A percentile compares a stretch with the other conserved stretches of the same genome.
These are phyloP conservation scores for Xenops minutus DNA, from an alignment of 2,797 vertebrate species.

Conservation along the genomic window DNA sequence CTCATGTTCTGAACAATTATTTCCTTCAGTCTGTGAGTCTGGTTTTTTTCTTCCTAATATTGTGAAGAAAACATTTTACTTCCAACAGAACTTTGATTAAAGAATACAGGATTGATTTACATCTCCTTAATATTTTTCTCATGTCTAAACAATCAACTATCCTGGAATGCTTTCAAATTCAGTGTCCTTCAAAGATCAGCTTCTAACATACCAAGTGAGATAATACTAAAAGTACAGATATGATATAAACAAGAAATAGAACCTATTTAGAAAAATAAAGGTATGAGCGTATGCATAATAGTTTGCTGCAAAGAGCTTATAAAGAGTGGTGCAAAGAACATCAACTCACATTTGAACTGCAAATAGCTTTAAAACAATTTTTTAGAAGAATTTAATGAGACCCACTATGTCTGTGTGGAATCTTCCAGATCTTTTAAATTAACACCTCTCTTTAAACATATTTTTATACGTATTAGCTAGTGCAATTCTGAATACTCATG, in stretches of 20 bases:
- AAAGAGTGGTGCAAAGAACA: not conserved
- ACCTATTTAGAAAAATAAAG: not conserved
- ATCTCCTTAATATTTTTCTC: not conserved
- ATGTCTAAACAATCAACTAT: not conserved
- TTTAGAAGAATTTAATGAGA: not conserved
- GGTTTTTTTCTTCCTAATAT: not conserved
- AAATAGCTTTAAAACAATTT: not conserved
- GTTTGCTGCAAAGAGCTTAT: not conserved
- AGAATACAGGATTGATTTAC: not conserved
- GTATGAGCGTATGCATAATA: not conserved
- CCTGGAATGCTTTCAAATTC: not conserved
- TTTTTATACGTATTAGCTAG: not conserved
- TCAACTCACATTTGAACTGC: not conserved
- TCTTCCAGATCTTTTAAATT: not conserved
- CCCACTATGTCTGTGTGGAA: not conserved
- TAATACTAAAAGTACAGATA: not conserved
- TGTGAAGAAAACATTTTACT: not conserved
- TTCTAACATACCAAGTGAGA: not conserved
- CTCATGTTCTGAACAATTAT: not conserved
- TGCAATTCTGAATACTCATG: not conserved
- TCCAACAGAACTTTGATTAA: not conserved
- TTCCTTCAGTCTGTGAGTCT: not conserved
- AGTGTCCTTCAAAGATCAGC: not conserved
- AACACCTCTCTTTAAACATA: not conserved
- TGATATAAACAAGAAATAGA: not conserved